A percentile compares a stretch with the other conserved stretches of the same genome.
Evolutionary conservation across 2,888 invertebrate species (phyloP).

Genomic region (Ctena decussata): DNA sequence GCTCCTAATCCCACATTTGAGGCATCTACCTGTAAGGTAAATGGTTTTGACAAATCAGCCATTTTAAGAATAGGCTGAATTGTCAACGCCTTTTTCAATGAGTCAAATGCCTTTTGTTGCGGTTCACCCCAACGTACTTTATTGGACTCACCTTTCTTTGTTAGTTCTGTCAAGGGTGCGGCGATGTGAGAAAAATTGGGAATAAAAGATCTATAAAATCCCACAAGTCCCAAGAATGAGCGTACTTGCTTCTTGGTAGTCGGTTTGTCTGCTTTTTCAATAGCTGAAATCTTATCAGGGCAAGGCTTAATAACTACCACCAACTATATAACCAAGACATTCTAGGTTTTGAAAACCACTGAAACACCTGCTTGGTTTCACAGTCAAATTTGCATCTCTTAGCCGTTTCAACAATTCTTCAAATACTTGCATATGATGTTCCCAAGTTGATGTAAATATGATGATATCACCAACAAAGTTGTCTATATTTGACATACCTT

Average conservation of each 20-base stretch:
- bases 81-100: no score
- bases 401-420: conserved; percentile 38
- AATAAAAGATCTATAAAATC: conserved; percentile 13
- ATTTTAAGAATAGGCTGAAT: no score
- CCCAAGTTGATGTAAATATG: conserved; percentile 44
- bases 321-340: conserved; percentile 39
- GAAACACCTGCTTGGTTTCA: conserved; percentile 44
- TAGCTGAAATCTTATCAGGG: conserved; percentile 26
- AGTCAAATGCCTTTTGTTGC: no score
- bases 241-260: conserved; percentile 2
- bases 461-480: conserved; percentile 62
- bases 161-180: no score
- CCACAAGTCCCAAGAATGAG: conserved; percentile 14
- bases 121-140: no score
- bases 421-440: conserved; percentile 50
- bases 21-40: no score
- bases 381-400: conserved; percentile 47
- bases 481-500: conserved; percentile 38
- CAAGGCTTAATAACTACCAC: conserved; percentile 9
- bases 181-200: no score
- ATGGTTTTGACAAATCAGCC: no score
- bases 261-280: conserved; percentile 14
- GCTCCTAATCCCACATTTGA: no score
- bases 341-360: conserved; percentile 19
- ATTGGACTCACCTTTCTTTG: no score